These are phyloP conservation scores for Corythornis vintsioides DNA, from an alignment of 2,113 vertebrate species.

Conservation along the genomic window DNA sequence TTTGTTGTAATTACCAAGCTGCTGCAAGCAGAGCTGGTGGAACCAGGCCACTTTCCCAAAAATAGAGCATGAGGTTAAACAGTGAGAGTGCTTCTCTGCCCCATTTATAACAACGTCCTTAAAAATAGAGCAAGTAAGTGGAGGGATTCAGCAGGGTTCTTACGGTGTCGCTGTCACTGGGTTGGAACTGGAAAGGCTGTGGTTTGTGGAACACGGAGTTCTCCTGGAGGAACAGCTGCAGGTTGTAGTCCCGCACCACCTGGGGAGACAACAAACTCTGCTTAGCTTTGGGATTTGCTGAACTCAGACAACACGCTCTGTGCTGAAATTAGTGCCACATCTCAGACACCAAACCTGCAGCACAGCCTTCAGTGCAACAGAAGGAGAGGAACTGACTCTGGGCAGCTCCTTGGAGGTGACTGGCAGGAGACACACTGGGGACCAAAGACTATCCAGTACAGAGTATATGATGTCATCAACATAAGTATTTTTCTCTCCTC, in stretches of 20 bases:
- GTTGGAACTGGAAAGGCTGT: slow-evolving; percentile 95
- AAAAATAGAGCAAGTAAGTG: not conserved
- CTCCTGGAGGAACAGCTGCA: slow-evolving; percentile 95
- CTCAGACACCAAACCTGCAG: not conserved
- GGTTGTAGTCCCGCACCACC: slow-evolving; percentile 95
- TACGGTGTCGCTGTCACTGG: slow-evolving; percentile 93
- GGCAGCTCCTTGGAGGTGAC: not conserved
- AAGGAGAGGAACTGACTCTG: rapidly evolving
- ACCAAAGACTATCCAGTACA: not conserved
- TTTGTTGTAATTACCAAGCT: not conserved
- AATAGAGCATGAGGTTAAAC: not conserved
- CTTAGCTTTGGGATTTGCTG: not conserved
- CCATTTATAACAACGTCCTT: not conserved
- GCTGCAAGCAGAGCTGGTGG: not conserved
- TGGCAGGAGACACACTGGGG: not conserved
- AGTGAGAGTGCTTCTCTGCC: not conserved
- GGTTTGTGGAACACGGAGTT: slow-evolving; percentile 93
- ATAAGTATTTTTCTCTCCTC: not conserved
- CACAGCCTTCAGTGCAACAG: not conserved
- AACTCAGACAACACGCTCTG: rapidly evolving
- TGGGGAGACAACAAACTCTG: slow-evolving; percentile 59
- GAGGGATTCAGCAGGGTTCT: slow-evolving; percentile 49
- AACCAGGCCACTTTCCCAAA: not conserved
- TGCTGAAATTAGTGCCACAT: rapidly evolving
- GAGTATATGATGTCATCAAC: not conserved